Conservation (phyloP, 2,113 vertebrate species). For the Nannospalax galili region DNA sequence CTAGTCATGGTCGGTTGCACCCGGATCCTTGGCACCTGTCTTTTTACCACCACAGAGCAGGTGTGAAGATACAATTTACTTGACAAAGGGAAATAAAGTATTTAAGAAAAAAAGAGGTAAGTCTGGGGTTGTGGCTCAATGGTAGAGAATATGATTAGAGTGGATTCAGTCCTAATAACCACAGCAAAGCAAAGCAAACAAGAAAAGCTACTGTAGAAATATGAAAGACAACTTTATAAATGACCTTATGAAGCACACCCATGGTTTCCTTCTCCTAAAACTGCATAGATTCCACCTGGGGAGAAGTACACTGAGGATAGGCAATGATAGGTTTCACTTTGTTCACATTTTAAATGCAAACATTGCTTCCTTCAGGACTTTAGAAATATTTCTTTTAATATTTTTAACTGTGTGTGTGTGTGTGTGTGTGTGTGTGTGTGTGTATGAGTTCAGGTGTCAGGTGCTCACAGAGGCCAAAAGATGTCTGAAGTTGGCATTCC, state of each 20-base stretch:
- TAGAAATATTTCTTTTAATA: neutral
- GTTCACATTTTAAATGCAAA: neutral
- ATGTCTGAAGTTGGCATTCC: neutral
- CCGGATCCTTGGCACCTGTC: no score
- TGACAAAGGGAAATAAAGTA: neutral
- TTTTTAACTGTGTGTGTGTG: neutral
- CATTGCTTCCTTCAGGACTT: neutral
- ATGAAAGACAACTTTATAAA: neutral
- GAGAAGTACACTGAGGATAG: neutral
- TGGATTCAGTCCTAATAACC: neutral
- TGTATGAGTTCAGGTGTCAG: no score
- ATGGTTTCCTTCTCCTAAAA: neutral
- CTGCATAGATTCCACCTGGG: neutral
- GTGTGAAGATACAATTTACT: no score
- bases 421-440: neutral
- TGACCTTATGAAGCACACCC: neutral
- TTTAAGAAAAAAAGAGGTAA: neutral
- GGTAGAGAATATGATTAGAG: neutral
- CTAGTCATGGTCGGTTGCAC: no score
- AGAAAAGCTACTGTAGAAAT: neutral
- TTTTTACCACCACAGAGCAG: neutral
- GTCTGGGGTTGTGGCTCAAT: neutral
- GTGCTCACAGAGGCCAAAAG: neutral
- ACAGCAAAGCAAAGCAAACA: neutral
- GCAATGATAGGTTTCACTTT: neutral